Evolutionary conservation across 2,113 vertebrate genomes (phyloP).

Genomic region (Xenopus laevis): DNA sequence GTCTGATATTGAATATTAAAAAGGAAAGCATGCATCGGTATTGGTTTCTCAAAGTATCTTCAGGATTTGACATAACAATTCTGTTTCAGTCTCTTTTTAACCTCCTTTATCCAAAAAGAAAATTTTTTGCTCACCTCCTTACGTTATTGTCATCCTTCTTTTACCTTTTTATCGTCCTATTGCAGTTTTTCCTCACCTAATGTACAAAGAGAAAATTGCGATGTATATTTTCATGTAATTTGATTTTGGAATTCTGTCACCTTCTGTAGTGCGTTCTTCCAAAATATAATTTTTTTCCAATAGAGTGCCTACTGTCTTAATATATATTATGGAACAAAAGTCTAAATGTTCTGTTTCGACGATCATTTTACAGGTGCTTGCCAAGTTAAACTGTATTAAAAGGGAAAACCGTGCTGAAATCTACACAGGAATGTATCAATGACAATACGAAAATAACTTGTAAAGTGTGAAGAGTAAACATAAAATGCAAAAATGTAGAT

Average conservation of each 20-base stretch:
- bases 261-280: conserved; percentile 96
- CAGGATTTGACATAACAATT: conserved; percentile 68
- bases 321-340: too few relatives aligned
- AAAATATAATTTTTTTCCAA: conserved; percentile 95
- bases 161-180: conserved; percentile 69
- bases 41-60: conserved; percentile 68
- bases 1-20: conserved; percentile 68
- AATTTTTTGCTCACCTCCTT: conserved; percentile 47
- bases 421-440: too few relatives aligned
- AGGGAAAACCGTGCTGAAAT: too few relatives aligned
- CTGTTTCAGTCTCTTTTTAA: conserved; percentile 47
- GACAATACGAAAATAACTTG: too few relatives aligned
- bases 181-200: conserved; percentile 78
- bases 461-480: too few relatives aligned
- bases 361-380: too few relatives aligned
- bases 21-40: conserved; percentile 79
- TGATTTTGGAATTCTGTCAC: conserved; percentile 90
- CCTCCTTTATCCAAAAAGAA: background rate
- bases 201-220: conserved; percentile 96
- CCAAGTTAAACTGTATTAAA: too few relatives aligned
- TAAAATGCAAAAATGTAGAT: too few relatives aligned
- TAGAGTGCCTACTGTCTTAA: conserved; percentile 51
- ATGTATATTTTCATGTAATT: conserved; percentile 99
- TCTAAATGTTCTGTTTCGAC: too few relatives aligned
- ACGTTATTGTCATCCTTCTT: conserved; percentile 46